Conservation (phyloP, 2,888 invertebrate genomes). For the Campoplex nolae region DNA sequence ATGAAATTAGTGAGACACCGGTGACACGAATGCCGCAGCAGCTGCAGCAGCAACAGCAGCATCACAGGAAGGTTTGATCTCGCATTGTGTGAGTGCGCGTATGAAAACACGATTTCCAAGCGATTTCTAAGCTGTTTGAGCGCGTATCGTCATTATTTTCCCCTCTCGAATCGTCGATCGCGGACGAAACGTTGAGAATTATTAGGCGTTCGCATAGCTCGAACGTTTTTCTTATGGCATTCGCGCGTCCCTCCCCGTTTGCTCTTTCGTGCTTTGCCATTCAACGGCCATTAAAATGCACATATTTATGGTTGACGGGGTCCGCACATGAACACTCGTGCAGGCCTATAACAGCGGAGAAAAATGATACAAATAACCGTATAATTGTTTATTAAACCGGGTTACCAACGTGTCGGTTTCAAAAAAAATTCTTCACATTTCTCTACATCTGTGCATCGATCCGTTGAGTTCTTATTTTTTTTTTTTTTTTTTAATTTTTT, state of each 20-base stretch:
- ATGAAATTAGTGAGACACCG: constrained; percentile 5
- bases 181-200: constrained; percentile 10
- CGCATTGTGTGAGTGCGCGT: constrained; percentile 11
- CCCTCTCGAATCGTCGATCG: constrained; percentile 12
- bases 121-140: constrained; percentile 55
- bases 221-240: constrained; percentile 16
- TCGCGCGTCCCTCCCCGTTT: neutral
- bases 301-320: constrained; percentile 1
- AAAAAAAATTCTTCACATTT: constrained; percentile 2
- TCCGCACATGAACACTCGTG: neutral
- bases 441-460: neutral
- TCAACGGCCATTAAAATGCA: constrained; percentile 2
- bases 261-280: neutral
- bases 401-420: neutral
- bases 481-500: no score
- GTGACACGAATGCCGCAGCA: constrained; percentile 76
- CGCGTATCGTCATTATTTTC: constrained; percentile 40
- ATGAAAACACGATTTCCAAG: constrained; percentile 62
- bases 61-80: neutral
- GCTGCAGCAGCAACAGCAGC: constrained; percentile 65
- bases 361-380: constrained; percentile 21
- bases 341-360: neutral
- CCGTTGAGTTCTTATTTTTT: neutral
- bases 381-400: constrained; percentile 30
- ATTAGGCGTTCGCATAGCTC: constrained; percentile 30